Base-by-base conservation (phyloP, 2,797 vertebrate species). In the Discoglossus pictus region DNA sequence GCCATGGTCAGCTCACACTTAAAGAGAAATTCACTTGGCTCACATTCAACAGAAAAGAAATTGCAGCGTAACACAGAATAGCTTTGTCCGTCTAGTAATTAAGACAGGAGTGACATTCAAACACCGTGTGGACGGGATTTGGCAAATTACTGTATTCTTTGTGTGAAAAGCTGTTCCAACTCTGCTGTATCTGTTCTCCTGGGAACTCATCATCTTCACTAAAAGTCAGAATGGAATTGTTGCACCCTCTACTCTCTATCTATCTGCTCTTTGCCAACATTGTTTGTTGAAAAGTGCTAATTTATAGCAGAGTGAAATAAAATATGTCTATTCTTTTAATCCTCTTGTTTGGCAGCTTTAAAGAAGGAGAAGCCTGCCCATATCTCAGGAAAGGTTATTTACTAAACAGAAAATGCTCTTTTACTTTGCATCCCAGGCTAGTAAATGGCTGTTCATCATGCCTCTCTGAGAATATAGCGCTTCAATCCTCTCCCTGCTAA, bases 151-250 rank as follows among this genome's bases (percentile, higher is more conserved):
- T 83, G 78, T 83, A 88, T 89, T 88, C 90, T 92, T 92, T 90
- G 88, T 90, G 85, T 86, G 84, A 89, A 87, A 91, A 90, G 88
- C 90, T 90, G 84, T 87, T 91, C 86, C 87, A 86, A 81, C 83
- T 86, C 83, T 86, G 84, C 88, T 92, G 88, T 79, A 81, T 87
- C 89, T 87, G 61, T 85, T 86, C 93, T 91, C 93, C 68, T 65
- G 93, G 94, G 93, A 94, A 85, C 93, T 95, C 87, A 90, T 96
- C 90, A 91, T 94, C 87, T 92, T 93, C 89, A 89, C 89, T 94
- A 93, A 97, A 94, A 95, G 92, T 95, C 94, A 95, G 90, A 90
- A 93, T 90, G 86, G 92, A 88, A 91, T 92, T 94, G n/a, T 92
- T 91, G 87, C 91, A 90, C 83, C 88, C 88, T 91, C 79, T 89